Conservation (phyloP, 2,888 invertebrate species). For the Endotricha flammealis region DNA sequence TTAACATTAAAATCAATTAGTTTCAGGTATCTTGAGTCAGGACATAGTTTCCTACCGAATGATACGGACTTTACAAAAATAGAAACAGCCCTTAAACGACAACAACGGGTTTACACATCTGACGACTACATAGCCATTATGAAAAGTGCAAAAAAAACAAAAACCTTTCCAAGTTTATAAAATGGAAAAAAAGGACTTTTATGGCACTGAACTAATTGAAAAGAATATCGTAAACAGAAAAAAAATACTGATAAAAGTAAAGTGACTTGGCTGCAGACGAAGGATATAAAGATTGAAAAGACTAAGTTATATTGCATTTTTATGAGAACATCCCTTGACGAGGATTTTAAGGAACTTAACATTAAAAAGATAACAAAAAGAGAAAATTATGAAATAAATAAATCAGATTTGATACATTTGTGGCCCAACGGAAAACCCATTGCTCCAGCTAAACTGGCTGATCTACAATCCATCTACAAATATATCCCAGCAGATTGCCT, state of each 20-base stretch:
- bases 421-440: slow-evolving; percentile 21
- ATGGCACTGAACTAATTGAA: not conserved
- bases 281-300: not conserved
- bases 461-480: slow-evolving; percentile 15
- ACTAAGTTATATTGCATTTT: not conserved
- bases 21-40: slow-evolving; percentile 13
- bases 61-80: slow-evolving; percentile 12
- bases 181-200: not conserved
- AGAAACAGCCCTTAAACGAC: not conserved
- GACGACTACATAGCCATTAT: not conserved
- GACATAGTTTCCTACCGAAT: slow-evolving; percentile 17
- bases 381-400: slow-evolving; percentile 1
- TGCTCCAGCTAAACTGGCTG: slow-evolving; percentile 18
- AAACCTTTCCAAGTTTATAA: not conserved
- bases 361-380: slow-evolving; percentile 3
- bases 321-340: not conserved
- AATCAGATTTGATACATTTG: slow-evolving; percentile 12
- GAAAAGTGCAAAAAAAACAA: not conserved
- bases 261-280: not conserved
- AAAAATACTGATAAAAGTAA: not conserved
- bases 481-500: slow-evolving; percentile 16
- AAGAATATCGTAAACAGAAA: not conserved
- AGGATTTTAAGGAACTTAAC: not conserved
- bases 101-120: not conserved
- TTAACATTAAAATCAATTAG: slow-evolving; percentile 6